phyloP scores from a whole-genome alignment of 2,113 vertebrate species.

The Pyrgilauda ruficollis region DNA sequence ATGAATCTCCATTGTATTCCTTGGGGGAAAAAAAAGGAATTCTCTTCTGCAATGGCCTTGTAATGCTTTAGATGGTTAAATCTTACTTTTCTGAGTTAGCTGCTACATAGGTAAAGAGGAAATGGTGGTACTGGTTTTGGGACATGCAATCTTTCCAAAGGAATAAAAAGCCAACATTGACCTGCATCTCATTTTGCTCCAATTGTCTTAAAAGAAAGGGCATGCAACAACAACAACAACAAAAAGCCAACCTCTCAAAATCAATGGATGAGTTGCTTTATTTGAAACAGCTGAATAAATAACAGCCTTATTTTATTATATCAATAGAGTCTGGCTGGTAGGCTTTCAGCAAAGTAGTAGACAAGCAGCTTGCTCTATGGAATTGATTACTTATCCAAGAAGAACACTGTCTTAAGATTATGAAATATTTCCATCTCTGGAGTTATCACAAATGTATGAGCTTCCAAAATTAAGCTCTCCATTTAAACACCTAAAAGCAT shows the following conservation, averaged over 20 bases:
- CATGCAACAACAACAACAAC: not conserved
- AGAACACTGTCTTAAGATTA: slow-evolving; percentile 7
- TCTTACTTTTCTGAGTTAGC: not conserved
- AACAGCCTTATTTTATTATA: not conserved
- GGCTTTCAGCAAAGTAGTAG: not conserved
- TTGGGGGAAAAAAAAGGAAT: not conserved
- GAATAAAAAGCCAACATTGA: not conserved
- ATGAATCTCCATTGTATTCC: not conserved
- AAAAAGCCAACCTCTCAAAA: slow-evolving; percentile 1
- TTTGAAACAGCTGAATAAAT: slow-evolving; percentile 12
- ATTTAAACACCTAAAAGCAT: slow-evolving; percentile 29
- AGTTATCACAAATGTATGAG: slow-evolving; percentile 36
- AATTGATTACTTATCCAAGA: slow-evolving; percentile 39
- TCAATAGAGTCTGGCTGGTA: not conserved
- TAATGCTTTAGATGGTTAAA: not conserved
- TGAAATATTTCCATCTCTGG: slow-evolving; percentile 38
- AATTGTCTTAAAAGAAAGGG: slow-evolving; percentile 36
- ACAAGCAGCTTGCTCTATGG: slow-evolving; percentile 11
- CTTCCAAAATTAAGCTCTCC: slow-evolving; percentile 24
- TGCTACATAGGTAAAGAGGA: not conserved
- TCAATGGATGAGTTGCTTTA: slow-evolving; percentile 5
- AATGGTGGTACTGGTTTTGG: not conserved
- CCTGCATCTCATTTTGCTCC: slow-evolving; percentile 15
- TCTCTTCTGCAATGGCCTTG: not conserved
- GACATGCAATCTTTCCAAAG: not conserved